phyloP scores from a whole-genome alignment of 2,888 invertebrate genomes.

The Drosophila buzzatii region DNA sequence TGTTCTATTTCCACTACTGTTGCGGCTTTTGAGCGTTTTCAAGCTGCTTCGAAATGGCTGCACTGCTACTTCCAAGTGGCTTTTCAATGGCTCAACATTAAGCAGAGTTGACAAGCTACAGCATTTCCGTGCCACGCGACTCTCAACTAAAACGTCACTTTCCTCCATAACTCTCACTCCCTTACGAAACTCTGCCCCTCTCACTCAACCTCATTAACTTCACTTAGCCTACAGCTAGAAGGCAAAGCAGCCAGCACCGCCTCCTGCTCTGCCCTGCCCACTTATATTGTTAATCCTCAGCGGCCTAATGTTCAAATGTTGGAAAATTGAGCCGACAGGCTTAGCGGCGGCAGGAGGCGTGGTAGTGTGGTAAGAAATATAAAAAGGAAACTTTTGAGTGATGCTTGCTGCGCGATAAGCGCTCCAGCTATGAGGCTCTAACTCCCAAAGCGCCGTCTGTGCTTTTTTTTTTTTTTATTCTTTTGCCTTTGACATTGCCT shows the following conservation, averaged over 20 bases:
- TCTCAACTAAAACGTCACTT: background rate
- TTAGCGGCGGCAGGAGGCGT: background rate
- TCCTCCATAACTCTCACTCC: background rate
- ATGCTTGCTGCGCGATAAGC: slow-evolving; percentile 78
- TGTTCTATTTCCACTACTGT: slow-evolving; percentile 20
- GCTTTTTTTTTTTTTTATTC: slow-evolving; percentile 13
- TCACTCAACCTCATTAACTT: slow-evolving; percentile 61
- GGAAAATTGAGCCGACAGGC: slow-evolving; percentile 82
- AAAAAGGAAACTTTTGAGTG: slow-evolving; percentile 74
- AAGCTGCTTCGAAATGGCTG: slow-evolving; percentile 39
- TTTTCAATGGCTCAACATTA: slow-evolving; percentile 39
- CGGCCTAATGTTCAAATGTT: slow-evolving; percentile 82
- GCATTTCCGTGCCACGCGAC: slow-evolving; percentile 29
- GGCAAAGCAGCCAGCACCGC: slow-evolving; percentile 22
- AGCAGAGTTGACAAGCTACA: slow-evolving; percentile 58
- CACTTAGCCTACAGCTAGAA: slow-evolving; percentile 62
- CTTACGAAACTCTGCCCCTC: background rate
- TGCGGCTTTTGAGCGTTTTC: slow-evolving; percentile 42
- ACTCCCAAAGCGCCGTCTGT: slow-evolving; percentile 51
- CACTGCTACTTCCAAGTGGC: slow-evolving; percentile 41
- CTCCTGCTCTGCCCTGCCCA: background rate
- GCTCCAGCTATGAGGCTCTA: slow-evolving; percentile 47
- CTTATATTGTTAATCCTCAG: slow-evolving; percentile 78
- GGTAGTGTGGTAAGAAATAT: slow-evolving; percentile 26
- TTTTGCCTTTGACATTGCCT: slow-evolving; percentile 47